phyloP scores from a whole-genome alignment of 2,113 vertebrate species.

The Callaeas wilsoni region DNA sequence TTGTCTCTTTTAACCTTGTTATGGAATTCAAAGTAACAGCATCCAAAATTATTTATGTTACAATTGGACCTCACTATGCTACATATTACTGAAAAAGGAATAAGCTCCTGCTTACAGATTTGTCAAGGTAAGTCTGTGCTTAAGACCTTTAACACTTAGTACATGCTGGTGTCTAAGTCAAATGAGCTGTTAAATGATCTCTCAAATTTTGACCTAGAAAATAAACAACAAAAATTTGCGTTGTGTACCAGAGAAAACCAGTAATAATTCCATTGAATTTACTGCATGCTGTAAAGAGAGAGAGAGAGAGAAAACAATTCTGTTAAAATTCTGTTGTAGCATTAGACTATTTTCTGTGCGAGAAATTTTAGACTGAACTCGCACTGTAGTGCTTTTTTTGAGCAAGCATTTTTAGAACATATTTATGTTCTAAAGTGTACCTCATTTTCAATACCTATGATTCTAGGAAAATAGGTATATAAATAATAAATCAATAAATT shows the following conservation, averaged over 20 bases:
- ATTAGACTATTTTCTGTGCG: not conserved
- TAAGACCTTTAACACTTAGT: not conserved
- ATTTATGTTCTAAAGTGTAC: not conserved
- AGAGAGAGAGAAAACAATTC: not conserved
- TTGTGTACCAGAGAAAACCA: not conserved
- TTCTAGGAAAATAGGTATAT: not conserved
- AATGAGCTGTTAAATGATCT: not conserved
- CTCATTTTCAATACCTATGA: not conserved
- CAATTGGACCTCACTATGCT: not conserved
- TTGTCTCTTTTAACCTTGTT: not conserved
- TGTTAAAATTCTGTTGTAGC: not conserved
- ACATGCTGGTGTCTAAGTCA: not conserved
- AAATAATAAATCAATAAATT: not conserved
- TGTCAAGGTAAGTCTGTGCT: not conserved
- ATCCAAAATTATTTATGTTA: not conserved
- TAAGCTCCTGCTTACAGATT: not conserved
- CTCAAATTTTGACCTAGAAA: not conserved
- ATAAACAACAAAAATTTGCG: not conserved
- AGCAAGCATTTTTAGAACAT: not conserved
- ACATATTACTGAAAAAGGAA: not conserved
- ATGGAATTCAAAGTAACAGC: not conserved
- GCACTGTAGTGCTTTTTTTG: not conserved
- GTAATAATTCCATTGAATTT: not conserved
- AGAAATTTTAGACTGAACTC: not conserved
- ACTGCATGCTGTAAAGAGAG: not conserved